Conservation (phyloP, 2,888 invertebrate species). For the Mesorhabditis spiculigera region DNA sequence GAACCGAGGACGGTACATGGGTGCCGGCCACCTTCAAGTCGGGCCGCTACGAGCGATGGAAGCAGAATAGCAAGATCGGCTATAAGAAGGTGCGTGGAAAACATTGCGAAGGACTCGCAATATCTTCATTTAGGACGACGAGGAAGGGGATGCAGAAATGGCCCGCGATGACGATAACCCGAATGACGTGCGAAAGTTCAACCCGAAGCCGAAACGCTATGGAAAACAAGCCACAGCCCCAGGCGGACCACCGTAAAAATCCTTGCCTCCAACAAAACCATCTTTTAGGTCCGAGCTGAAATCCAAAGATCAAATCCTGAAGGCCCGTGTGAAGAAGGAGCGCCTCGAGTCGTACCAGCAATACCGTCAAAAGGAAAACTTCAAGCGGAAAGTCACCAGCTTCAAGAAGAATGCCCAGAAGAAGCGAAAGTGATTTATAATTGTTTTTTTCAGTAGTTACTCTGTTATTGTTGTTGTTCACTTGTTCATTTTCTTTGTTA, state of each 20-base stretch:
- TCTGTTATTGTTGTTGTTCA: no score
- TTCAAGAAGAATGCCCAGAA: conserved; percentile 13
- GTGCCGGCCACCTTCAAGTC: conserved; percentile 86
- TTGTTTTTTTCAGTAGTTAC: no score
- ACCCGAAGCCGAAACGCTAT: background rate
- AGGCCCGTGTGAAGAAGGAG: conserved; percentile 39
- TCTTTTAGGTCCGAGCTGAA: conserved; percentile 26
- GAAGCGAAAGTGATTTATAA: no score
- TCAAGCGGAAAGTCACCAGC: conserved; percentile 24
- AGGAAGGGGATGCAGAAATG: background rate
- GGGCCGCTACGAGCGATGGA: conserved; percentile 67
- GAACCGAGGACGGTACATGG: conserved; percentile 79
- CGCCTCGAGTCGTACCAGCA: conserved; percentile 47
- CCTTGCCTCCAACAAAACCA: background rate
- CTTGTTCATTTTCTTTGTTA: no score
- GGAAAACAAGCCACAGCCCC: background rate
- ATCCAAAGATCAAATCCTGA: conserved; percentile 36
- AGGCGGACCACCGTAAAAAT: background rate
- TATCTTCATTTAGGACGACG: background rate
- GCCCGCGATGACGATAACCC: background rate
- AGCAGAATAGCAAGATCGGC: conserved; percentile 46
- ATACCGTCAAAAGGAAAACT: conserved; percentile 32
- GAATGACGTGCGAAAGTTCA: background rate
- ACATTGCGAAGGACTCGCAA: background rate
- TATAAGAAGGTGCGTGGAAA: background rate